Base-by-base conservation (phyloP, 2,797 vertebrate genomes). In the Pseudochromis fuscus region DNA sequence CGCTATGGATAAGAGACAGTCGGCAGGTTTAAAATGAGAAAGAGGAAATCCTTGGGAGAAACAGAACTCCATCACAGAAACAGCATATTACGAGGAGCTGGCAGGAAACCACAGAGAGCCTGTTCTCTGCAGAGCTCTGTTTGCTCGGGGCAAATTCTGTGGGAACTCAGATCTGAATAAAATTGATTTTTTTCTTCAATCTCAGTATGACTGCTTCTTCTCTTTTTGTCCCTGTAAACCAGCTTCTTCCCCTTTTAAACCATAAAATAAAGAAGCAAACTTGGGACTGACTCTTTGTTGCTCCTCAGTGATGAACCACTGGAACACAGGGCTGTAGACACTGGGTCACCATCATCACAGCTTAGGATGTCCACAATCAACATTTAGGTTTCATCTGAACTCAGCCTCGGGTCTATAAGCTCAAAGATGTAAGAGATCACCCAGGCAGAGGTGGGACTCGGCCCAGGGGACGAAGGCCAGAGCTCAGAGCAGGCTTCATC, bases 301-400 rank as follows among this genome's bases (percentile, higher is more conserved):
- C 51, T 65, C 7, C 40, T 71, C 28, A 44, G 18, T 40, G 59
- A 74, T 67, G 25, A 66, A 70, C 37, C 18, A 46, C n/a, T 23
- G 24, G 19, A 37, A 52, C 40, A 49, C 46, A 31, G 28, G 44
- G 51, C 63, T 45, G 61, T 35, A 76, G 40, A 52, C 55, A 56
- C 1, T 4, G 56, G 64, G 51, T 67, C 24, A 18, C 21, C 11
- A 0, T 16, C 55, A 45, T 48, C 66, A 50, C 60, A 67, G 35
- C 23, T 65, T 40, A 45, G 61, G 57, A 46, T 58, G 57, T 67
- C 71, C 57, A 77, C 23, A 37, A 35, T 23, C 68, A 77, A 83
- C 71, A 75, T 82, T 84, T 79, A 51, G 68, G 53, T 87, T 80
- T 87, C 28, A 84, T 87, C 86, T 75, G 67, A 52, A 40, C n/a